Evolutionary conservation across 2,797 vertebrate species (phyloP), one percentile per base, ranked within the genome.

Genomic region (Apogon hyalosoma): DNA sequence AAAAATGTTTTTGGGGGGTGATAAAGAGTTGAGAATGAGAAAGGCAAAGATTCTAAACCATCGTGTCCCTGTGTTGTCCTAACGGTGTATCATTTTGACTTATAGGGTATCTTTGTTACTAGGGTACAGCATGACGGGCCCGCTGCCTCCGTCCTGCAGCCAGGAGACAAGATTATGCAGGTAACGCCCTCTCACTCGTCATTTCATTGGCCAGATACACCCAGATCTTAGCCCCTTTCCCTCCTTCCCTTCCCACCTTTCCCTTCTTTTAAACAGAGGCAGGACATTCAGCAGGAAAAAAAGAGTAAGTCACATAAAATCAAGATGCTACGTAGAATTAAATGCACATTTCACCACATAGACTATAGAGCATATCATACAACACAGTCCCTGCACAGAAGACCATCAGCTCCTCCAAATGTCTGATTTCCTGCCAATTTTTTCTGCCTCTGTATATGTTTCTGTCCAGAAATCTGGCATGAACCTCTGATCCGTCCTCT

Each of bases 61-160:
- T 93, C 90, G 89, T 94, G 90, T 93, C 93, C 91, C 89, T 94
- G 93, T 95, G 95, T 93, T 93, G 91, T 96, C 96, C 98, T 99
- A 98, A 98, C 96, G 85, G 95, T 96, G 91, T 98, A 96, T 98
- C 97, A 97, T 98, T 99, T 97, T 99, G 97, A 98, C 97, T 96
- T 98, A 98, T 98, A 99, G 98, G 98, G 98, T 97, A 99, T 99
- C 97, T 99, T 99, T 98, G 97, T 99, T 96, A 99, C 98, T 98
- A 98, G 98, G 97, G 98, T 99, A 97, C 98, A 99, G 95, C 97
- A 96, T 98, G 98, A 99, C 62, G 98, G 98, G 85, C 96, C 98
- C 38, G 97, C 98, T 43, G 92, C 94, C 89, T 94, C 95, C 73
- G 88, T 95, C 86, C 96, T 99, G 83, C 96, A 94, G 94, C 97